Evolutionary conservation across 2,797 vertebrate species (phyloP), one percentile per base, ranked within the genome.

Genomic region (Morelia viridis): DNA sequence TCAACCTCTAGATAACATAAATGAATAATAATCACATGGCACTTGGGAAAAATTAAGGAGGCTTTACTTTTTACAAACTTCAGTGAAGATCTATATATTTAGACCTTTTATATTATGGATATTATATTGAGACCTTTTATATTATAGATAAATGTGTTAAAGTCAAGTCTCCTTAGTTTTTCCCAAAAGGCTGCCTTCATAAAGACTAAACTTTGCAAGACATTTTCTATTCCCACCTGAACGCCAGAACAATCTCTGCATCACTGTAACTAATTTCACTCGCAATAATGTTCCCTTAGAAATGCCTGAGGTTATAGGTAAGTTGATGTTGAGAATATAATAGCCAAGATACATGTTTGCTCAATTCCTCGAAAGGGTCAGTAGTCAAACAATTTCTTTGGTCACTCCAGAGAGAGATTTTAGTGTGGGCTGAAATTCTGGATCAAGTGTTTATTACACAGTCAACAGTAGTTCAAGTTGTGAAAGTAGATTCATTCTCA

Each of bases 401-500:
- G 76, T 92, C 91, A 88, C 87, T 83, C 83, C 57, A 80, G 41
- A 91, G 90, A 86, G 31, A n/a, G 41, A 50, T 83, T 41, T 46
- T 26, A 13, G 15, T 7, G 12, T 57, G 6, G 3, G 6, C 17
- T 9, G 50, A 65, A 65, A 92, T 85, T 19, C 10, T 57, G 50
- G 61, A 65, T 57, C 56, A 24, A 65, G 64, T 58, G 64, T 88
- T 91, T 83, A 88, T 84, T 92, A 53, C n/a, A 35, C 19, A 65
- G 80, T 35, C 46, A 56, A 71, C 28, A 53, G 26, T 88, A 53
- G 53, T 88, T 61, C 28, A 57, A 84, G 35, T 2, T 68, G 26
- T 50, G 65, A 50, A 87, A n/a, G 87, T 88, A 62, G 22, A 93
- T 94, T 94, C 46, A 94, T 46, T 80, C 35, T 80, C 24, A 80